These are phyloP conservation scores for Dromius quadrimaculatus DNA, from an alignment of 2,888 invertebrate species.

Conservation along the genomic window DNA sequence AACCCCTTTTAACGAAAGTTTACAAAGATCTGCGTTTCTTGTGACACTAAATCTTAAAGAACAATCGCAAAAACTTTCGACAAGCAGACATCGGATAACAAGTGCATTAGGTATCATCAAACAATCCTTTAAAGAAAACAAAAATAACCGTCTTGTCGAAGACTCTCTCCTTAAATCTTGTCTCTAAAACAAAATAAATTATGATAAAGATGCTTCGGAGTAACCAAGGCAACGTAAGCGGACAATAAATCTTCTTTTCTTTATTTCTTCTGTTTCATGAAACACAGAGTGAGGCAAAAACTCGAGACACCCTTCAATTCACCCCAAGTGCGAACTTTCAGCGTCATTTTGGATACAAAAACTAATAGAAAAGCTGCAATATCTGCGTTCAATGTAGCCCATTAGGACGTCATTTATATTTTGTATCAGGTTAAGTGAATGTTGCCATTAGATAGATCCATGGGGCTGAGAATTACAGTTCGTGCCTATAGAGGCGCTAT, in stretches of 20 bases:
- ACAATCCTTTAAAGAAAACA: constrained; percentile 24
- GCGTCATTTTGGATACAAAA: constrained; percentile 37
- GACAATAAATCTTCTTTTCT: constrained; percentile 48
- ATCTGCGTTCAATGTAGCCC: constrained; percentile 33
- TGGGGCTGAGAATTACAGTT: not conserved
- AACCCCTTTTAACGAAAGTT: too few species aligned
- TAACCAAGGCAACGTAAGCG: constrained; percentile 43
- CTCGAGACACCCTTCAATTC: not conserved
- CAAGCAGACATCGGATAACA: constrained; percentile 21
- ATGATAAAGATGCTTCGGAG: constrained; percentile 50
- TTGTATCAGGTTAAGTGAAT: constrained; percentile 49
- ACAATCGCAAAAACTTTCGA: constrained; percentile 22
- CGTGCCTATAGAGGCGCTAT: constrained; percentile 9
- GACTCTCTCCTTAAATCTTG: not conserved
- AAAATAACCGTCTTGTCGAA: too few species aligned
- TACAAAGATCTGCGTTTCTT: too few species aligned
- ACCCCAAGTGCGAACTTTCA: constrained; percentile 25
- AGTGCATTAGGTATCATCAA: constrained; percentile 21
- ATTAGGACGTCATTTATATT: constrained; percentile 48
- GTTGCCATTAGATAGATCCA: constrained; percentile 34
- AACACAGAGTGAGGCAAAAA: constrained; percentile 1
- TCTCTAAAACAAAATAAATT: constrained; percentile 48
- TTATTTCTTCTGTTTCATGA: constrained; percentile 50
- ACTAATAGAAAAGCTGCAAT: constrained; percentile 46
- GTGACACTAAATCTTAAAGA: constrained; percentile 26